Evolutionary conservation across 2,113 vertebrate species (phyloP), one percentile per base, ranked within the genome.

Genomic region (Anarrhichthys ocellatus): DNA sequence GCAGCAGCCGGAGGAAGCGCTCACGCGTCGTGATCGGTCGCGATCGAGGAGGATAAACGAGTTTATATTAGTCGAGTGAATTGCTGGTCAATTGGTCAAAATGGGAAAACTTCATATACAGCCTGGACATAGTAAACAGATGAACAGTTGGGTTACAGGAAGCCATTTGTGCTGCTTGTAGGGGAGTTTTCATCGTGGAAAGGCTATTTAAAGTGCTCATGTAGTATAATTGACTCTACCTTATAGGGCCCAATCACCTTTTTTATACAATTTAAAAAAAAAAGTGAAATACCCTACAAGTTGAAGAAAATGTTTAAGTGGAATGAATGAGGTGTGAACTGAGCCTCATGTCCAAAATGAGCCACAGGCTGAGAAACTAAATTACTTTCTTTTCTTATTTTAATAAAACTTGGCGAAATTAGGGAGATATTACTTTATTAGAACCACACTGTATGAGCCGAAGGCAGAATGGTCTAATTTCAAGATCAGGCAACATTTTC

Each of bases 1-100:
- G 83, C 66, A 52, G 78, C 50, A 38, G 63, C 50, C 63, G 48
- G 40, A 70, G 86, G 56, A 85, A 76, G 82, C 87, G 69, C 81
- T 63, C 72, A 61, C 69, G 85, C 79, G 54, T 14, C 50, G 50
- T n/a, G 50, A n/a, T n/a, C 20, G 8, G 88, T 92, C 89, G 92
- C 87, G 89, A 89, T 74, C 85, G 69, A 58, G 82, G 76, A 71
- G 81, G 76, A 78, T 63, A 40, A 69, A 70, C 71, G 27, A 74
- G 78, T 64, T 69, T 20, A 14, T 48, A 11, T 4, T 6, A n/a
- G 61, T 77, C 56, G 82, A 71, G 44, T 74, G 65, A 80, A 76
- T 86, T 74, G 58, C 42, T 27, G 44, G 24, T 78, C 65, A 50
- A 68, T 38, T 22, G 44, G 24, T 80, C 52, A 46, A 71, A 34